These are phyloP conservation scores for Drosophila seguyi DNA, from an alignment of 1,140 invertebrate genomes.

Conservation along the genomic window DNA sequence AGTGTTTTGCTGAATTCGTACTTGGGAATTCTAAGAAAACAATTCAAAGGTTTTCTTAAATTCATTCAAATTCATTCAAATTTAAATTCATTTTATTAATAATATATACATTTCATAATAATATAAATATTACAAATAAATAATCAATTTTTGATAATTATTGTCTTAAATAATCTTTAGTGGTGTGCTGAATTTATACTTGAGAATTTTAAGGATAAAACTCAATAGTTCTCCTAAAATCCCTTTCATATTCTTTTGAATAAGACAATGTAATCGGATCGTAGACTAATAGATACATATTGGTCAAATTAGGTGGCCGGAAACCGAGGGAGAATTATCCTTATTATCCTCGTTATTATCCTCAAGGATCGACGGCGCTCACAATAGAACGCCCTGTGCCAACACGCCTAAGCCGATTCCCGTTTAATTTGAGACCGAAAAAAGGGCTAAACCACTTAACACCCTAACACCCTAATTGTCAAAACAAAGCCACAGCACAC, in stretches of 20 bases:
- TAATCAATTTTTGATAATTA: not conserved
- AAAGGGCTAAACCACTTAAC: slow-evolving; percentile 84
- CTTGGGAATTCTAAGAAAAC: too few relatives aligned
- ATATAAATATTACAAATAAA: not conserved
- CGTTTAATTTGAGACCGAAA: slow-evolving; percentile 76
- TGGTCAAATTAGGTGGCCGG: slow-evolving; percentile 33
- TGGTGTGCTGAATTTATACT: not conserved
- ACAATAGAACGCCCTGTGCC: slow-evolving; percentile 73
- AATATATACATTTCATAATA: too few relatives aligned
- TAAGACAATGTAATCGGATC: slow-evolving; percentile 3
- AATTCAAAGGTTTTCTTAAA: too few relatives aligned
- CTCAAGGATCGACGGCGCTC: slow-evolving; percentile 25
- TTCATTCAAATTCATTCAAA: too few relatives aligned
- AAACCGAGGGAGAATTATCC: slow-evolving; percentile 4
- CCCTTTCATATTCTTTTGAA: not conserved
- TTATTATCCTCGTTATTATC: slow-evolving; percentile 26
- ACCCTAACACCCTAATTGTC: slow-evolving; percentile 84
- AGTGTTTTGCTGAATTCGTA: too few relatives aligned
- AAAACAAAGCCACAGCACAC: slow-evolving; percentile 72
- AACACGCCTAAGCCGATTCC: slow-evolving; percentile 77
- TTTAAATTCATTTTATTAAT: too few relatives aligned
- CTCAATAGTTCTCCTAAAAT: not conserved
- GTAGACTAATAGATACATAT: slow-evolving; percentile 3
- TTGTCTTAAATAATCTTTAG: not conserved
- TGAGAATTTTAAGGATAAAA: not conserved